Evolutionary conservation across 1,140 invertebrate species (phyloP).

Genomic region (Cydia strobilella): DNA sequence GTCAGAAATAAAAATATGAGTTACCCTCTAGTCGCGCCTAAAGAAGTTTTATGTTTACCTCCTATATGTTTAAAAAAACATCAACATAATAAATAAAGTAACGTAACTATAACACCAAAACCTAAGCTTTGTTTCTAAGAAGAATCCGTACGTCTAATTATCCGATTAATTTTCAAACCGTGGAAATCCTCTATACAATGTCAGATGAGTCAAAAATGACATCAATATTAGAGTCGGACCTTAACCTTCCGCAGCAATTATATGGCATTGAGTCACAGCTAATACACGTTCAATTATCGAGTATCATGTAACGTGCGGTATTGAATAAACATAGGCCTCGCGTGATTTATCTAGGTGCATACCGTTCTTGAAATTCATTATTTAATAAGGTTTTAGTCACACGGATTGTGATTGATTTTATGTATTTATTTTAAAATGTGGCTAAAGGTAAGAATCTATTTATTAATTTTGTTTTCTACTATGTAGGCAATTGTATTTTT

Average conservation of each 20-base stretch:
- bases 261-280: constrained; percentile 18
- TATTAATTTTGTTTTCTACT: too few relatives aligned
- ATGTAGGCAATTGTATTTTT: too few relatives aligned
- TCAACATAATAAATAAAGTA: too few relatives aligned
- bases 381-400: neutral
- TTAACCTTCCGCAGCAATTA: neutral
- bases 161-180: neutral
- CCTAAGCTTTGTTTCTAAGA: neutral
- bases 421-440: too few relatives aligned
- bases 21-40: too few relatives aligned
- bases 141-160: neutral
- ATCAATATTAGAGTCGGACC: constrained; percentile 11
- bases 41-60: too few relatives aligned
- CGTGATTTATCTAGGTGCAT: constrained; percentile 1
- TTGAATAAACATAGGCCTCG: constrained; percentile 12
- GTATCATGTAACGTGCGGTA: neutral
- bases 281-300: neutral
- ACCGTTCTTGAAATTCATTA: neutral
- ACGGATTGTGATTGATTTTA: neutral
- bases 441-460: too few relatives aligned
- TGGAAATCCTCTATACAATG: neutral
- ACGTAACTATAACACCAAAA: too few relatives aligned
- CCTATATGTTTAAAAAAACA: too few relatives aligned
- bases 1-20: too few relatives aligned
- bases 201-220: constrained; percentile 29